Evolutionary conservation across 2,888 invertebrate species (phyloP), one percentile per base, ranked within the genome.

Genomic region (Phaedon cochleariae): DNA sequence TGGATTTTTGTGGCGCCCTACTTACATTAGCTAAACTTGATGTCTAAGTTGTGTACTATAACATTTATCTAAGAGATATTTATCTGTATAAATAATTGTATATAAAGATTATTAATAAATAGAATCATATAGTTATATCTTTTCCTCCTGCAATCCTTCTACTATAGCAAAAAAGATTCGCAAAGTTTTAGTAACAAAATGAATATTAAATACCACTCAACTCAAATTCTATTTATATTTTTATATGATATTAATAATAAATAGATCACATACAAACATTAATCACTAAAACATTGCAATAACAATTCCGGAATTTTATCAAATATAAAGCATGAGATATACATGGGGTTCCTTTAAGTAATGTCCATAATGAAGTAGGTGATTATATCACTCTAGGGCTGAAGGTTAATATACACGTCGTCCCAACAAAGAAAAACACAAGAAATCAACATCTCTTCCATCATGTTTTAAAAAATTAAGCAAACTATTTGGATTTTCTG

Each of bases 191-290:
- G n/a, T n/a, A n/a, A n/a, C n/a, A n/a, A n/a, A n/a, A n/a, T n/a
- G n/a, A n/a, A n/a, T n/a, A n/a, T n/a, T n/a, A n/a, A n/a, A n/a
- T n/a, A n/a, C n/a, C 64, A 57, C 49, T 72, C 64, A 75, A 76
- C 71, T 73, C 72, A 72, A 70, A 69, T 61, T 70, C 72, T 73
- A 72, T 72, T 75, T 74, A 73, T 74, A 66, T 69, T 73, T 67
- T 70, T 74, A 71, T 76, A 70, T 76, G 73, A 69, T 75, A 68
- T 76, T 71, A 73, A 73, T 74, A 57, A 57, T 77, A 78, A 76
- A 77, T 76, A 78, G 74, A 78, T 77, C 77, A 81, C 81, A 78
- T 77, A 78, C 77, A 74, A 76, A 78, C 76, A 78, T 76, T 71
- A 71, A 77, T 76, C 73, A 76, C 74, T 74, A 73, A 71, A 69